Evolutionary conservation across 2,113 vertebrate species (phyloP).

Genomic region (Centropus bengalensis): DNA sequence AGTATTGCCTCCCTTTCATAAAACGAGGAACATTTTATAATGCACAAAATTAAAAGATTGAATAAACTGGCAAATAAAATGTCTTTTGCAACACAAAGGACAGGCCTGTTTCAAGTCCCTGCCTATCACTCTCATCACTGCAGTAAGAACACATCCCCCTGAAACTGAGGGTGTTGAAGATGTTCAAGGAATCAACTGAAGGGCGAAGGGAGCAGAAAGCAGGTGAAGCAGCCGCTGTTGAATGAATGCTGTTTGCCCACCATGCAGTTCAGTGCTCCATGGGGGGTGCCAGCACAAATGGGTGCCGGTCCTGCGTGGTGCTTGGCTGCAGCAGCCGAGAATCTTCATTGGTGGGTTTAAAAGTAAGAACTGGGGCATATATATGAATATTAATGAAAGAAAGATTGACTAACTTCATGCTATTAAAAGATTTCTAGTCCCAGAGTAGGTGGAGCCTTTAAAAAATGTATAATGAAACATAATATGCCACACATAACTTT

Average conservation of each 20-base stretch:
- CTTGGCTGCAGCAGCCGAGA: neutral
- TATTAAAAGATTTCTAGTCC: constrained; percentile 53
- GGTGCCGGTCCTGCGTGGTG: neutral
- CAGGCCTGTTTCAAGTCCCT: neutral
- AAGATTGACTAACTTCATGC: constrained; percentile 60
- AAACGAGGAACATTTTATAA: neutral
- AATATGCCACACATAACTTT: neutral
- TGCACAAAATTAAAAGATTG: neutral
- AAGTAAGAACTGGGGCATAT: constrained; percentile 44
- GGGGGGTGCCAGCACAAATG: neutral
- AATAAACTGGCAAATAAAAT: neutral
- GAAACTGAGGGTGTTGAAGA: neutral
- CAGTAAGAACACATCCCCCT: neutral
- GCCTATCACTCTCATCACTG: neutral
- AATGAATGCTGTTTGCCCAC: neutral
- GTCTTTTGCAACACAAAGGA: neutral
- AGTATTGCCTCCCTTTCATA: neutral
- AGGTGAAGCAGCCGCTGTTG: neutral
- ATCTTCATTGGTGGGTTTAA: constrained; percentile 11
- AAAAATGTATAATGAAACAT: constrained; percentile 26
- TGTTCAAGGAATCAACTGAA: neutral
- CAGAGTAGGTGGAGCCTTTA: constrained; percentile 37
- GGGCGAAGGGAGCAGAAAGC: neutral
- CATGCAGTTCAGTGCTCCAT: neutral
- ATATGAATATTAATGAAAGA: constrained; percentile 66